Base-by-base conservation (phyloP, 2,888 invertebrate species). In the Globia sparganii region DNA sequence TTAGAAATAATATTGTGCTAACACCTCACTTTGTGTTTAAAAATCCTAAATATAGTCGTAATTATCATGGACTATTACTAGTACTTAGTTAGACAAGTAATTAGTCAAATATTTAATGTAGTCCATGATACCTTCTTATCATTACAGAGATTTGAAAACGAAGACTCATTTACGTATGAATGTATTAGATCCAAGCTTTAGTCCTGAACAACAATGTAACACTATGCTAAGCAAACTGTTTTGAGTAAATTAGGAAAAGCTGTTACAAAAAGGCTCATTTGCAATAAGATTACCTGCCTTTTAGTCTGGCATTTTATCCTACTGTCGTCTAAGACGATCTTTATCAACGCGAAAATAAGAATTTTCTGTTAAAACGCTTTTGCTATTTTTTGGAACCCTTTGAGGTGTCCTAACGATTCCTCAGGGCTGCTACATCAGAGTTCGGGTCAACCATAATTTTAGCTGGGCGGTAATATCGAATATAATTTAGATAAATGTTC, bases 201-300 rank as follows among this genome's bases (percentile, higher is more conserved):
- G 8, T 40, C 31, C 34, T 58, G 31, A 70, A 72, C 59, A 65
- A 69, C 62, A 61, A 53, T 59, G 62, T 61, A 59, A 72, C 21
- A 66, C 34, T 13, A 43, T 8, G 31, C 59, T 49, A 58, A 79
- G 49, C 68, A 34, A 69, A 58, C n/a, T 65, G 21, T 75, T 58
- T 58, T 62, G 28, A 37, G 28, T 46, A 43, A 53, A 72, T 37
- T 59, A 43, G 4, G 13, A 37, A 75, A 58, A 67, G 25, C 34
- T 40, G 25, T 46, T 66, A 18, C 31, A 28, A 49, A 72, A 65
- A 61, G 31, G 28, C 53, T 59, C 21, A 67, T 83, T 76, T 70
- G 68, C 66, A 84, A 67, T 69, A 58, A 69, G 49, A 65, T 64
- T 40, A 46, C n/a, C 4, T 2, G 25, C n/a, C 8, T 56, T 59